Base-by-base conservation (phyloP, 2,888 invertebrate genomes). In the Eilema caniola region DNA sequence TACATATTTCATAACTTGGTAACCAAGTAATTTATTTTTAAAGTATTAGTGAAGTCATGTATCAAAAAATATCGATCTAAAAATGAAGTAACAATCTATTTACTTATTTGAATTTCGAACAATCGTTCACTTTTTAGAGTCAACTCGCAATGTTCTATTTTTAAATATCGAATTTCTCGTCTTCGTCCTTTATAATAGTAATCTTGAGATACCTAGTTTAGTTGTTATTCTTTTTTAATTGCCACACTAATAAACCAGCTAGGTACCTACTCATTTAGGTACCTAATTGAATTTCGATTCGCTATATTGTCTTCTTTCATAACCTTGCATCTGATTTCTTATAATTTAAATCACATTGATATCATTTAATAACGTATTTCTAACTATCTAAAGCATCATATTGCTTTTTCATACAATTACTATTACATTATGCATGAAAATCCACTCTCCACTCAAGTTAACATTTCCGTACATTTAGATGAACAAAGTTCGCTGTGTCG, bases 401-500 rank as follows among this genome's bases (percentile, higher is more conserved):
- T n/a, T n/a, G 28, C 2, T 4, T 5, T 28, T 4, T 28, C 47
- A 47, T 8, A 20, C 7, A 47, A 47, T 20, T 33, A 33, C 33
- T 37, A 7, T 47, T 20, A 47, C 47, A 41, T 41, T 41, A 16
- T 41, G 20, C 20, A 47, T 53, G 20, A 53, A 53, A 3, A 53
- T 20, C 33, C n/a, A n/a, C n/a, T n/a, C n/a, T n/a, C n/a, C n/a
- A n/a, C n/a, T 41, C 57, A 25, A 7, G 10, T 47, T 41, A 68
- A 28, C 47, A 62, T 59, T 41, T 16, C 12, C 1, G 37, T 72
- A 28, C 56, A 67, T 70, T 65, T 62, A 62, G 31, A 60, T 53
- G 69, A 62, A 33, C 47, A 65, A 75, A 71, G 76, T 69, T 61
- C 71, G 70, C 20, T 57, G 60, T 71, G 75, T 79, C 72, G 67